A percentile compares a stretch with the other conserved stretches of the same genome.
Evolutionary conservation across 2,888 invertebrate genomes (phyloP).

Genomic region (Hydrotaea diabolus): DNA sequence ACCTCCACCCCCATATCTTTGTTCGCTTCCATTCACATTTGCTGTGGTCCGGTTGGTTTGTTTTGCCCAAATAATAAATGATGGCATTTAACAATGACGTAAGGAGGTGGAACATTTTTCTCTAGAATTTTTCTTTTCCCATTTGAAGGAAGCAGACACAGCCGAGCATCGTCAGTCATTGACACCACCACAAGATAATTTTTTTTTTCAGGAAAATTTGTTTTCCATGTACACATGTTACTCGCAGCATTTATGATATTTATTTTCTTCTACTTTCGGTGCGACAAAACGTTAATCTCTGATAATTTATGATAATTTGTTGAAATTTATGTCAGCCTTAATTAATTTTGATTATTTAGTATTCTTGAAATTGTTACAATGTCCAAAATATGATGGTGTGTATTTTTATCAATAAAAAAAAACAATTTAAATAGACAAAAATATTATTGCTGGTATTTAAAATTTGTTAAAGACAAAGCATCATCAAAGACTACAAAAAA

Average conservation of each 20-base stretch:
- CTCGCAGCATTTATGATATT: neutral
- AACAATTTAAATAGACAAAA: neutral
- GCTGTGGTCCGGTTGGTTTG: neutral
- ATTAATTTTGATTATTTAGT: neutral
- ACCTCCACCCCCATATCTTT: too few relatives aligned
- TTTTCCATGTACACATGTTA: neutral
- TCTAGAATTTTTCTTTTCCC: neutral
- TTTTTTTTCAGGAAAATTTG: neutral
- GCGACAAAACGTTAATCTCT: neutral
- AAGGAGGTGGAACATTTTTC: neutral
- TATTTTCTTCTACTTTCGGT: neutral
- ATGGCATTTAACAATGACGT: conserved; percentile 57
- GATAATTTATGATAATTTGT: neutral
- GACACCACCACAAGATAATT: neutral
- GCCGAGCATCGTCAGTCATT: neutral
- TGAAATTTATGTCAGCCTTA: neutral
- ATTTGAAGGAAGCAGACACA: neutral
- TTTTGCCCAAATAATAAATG: conserved; percentile 56
- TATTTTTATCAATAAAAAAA: too few relatives aligned
- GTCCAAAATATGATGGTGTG: neutral
- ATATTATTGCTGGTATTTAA: neutral
- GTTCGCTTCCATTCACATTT: neutral
- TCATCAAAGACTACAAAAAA: neutral
- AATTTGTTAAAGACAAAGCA: neutral
- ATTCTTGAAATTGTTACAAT: neutral